A percentile compares a stretch with the other conserved stretches of the same genome.
Evolutionary conservation across 2,797 vertebrate genomes (phyloP).

Genomic region (Emys orbicularis): DNA sequence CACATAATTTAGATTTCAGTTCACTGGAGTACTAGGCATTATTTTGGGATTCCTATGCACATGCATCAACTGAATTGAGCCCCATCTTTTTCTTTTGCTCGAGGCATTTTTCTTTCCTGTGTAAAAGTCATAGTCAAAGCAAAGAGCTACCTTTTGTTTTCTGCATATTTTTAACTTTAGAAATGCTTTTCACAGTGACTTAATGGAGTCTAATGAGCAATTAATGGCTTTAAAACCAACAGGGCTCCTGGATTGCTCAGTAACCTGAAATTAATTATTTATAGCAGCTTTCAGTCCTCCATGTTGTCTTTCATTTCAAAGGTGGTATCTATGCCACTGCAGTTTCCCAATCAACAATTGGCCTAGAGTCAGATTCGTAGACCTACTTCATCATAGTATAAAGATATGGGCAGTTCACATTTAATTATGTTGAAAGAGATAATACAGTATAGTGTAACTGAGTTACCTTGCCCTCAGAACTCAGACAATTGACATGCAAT

Average conservation of each 20-base stretch:
- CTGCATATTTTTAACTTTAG: constrained; percentile 41
- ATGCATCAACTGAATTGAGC: neutral
- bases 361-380: constrained; percentile 15
- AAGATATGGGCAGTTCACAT: neutral
- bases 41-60: neutral
- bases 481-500: neutral
- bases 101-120: constrained; percentile 2
- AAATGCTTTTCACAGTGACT: constrained; percentile 63
- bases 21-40: neutral
- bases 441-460: neutral
- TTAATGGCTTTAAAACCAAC: constrained; percentile 73
- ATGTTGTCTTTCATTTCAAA: constrained; percentile 71
- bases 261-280: constrained; percentile 80
- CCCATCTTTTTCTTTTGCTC: constrained; percentile 16
- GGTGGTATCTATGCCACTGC: constrained; percentile 44
- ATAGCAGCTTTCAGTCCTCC: constrained; percentile 52
- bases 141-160: constrained; percentile 54
- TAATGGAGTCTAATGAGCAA: constrained; percentile 77
- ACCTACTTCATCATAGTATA: neutral
- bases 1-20: neutral
- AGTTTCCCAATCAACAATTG: constrained; percentile 47
- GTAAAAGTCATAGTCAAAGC: constrained; percentile 38
- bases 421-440: neutral
- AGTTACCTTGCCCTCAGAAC: neutral
- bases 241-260: constrained; percentile 35